Percentiles rank a stretch among this genome's conserved stretches.
Conservation (phyloP, 2,888 invertebrate genomes). For the Sarcophaga caerulescens region DNA sequence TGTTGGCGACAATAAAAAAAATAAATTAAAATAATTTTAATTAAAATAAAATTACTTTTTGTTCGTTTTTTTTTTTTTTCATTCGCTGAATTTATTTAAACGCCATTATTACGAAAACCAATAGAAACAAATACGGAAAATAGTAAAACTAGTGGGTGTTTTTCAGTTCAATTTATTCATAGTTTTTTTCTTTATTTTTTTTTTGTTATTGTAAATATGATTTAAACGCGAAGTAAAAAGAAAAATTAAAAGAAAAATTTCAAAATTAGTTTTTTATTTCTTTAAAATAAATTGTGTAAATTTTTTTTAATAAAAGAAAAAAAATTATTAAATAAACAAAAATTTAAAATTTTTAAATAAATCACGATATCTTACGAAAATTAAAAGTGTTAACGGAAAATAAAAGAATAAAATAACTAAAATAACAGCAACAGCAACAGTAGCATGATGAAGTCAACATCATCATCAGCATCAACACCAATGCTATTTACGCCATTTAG, state of each 20-base stretch:
- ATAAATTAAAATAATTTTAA: slow-evolving; percentile 54
- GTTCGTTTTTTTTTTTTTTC: neutral
- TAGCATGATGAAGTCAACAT: slow-evolving; percentile 35
- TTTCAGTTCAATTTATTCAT: neutral
- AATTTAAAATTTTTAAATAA: slow-evolving; percentile 51
- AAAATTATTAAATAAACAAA: slow-evolving; percentile 44
- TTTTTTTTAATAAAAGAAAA: slow-evolving; percentile 6
- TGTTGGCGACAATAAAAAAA: slow-evolving; percentile 27
- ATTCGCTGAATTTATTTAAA: slow-evolving; percentile 15
- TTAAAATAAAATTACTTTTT: slow-evolving; percentile 44
- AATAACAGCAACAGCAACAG: neutral
- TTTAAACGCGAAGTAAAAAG: slow-evolving; percentile 29
- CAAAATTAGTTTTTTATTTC: slow-evolving; percentile 30
- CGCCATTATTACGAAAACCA: slow-evolving; percentile 7
- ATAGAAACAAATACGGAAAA: slow-evolving; percentile 24
- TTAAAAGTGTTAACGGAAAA: slow-evolving; percentile 13
- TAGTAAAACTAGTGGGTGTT: slow-evolving; percentile 54
- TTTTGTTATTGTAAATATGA: slow-evolving; percentile 26
- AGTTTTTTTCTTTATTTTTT: neutral
- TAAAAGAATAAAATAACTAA: slow-evolving; percentile 43
- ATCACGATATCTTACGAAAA: slow-evolving; percentile 67
- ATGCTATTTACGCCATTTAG: slow-evolving; percentile 32
- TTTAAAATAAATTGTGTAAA: slow-evolving; percentile 31
- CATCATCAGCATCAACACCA: slow-evolving; percentile 30
- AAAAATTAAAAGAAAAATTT: slow-evolving; percentile 27